phyloP scores from a whole-genome alignment of 2,113 vertebrate species.

The Ictalurus punctatus region DNA sequence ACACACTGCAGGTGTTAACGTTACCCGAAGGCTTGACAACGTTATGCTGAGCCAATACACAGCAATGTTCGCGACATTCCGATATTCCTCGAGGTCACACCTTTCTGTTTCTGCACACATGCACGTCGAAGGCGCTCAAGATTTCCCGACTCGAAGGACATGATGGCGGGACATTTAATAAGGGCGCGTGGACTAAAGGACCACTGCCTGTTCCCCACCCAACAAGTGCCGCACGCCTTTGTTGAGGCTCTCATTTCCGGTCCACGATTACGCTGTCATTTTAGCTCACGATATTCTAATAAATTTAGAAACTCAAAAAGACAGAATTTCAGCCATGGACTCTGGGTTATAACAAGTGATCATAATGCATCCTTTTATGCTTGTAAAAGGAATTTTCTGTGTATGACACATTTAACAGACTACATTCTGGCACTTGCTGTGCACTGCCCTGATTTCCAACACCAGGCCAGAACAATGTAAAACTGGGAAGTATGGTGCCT shows the following conservation, averaged over 20 bases:
- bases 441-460: not conserved
- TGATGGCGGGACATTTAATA: conserved; percentile 16
- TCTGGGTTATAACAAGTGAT: not conserved
- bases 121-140: not conserved
- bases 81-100: not conserved
- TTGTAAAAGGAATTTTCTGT: not conserved
- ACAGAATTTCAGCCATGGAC: not conserved
- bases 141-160: not conserved
- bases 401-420: not conserved
- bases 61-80: not conserved
- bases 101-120: not conserved
- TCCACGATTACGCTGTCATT: not conserved
- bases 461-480: not conserved
- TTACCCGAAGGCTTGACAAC: too few species aligned
- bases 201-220: conserved; percentile 16
- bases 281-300: not conserved
- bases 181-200: conserved; percentile 3
- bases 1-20: not conserved
- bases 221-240: conserved; percentile 12
- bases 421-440: not conserved
- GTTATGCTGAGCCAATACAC: not conserved
- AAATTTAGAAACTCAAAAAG: too few species aligned
- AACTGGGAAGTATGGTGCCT: conserved; percentile 7
- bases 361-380: not conserved
- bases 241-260: not conserved